These are phyloP conservation scores for Nephrotoma guestfalica DNA, from an alignment of 2,888 invertebrate species.

Conservation along the genomic window DNA sequence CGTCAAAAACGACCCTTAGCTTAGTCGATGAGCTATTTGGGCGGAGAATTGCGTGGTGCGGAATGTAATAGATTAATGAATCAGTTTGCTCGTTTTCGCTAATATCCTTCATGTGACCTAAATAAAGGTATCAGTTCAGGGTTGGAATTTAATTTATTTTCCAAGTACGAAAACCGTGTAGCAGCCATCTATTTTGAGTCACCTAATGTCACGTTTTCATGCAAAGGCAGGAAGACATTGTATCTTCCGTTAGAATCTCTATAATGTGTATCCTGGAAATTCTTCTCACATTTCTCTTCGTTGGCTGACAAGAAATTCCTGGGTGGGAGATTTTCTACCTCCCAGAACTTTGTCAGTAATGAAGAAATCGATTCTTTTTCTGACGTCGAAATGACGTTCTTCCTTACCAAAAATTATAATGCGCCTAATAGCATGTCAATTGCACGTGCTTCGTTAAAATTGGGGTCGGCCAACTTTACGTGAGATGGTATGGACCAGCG, in stretches of 20 bases:
- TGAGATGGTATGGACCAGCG: too few species aligned
- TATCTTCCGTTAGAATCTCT: slow-evolving; percentile 11
- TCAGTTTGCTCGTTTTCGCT: background rate
- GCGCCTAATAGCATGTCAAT: background rate
- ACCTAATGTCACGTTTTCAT: slow-evolving; percentile 5
- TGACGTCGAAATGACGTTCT: background rate
- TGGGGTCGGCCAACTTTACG: too few species aligned
- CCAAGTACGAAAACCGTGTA: slow-evolving; percentile 12
- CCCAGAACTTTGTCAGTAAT: slow-evolving; percentile 11
- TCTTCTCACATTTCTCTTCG: slow-evolving; percentile 13
- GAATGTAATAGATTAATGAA: slow-evolving; percentile 9
- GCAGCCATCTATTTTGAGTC: slow-evolving; percentile 6
- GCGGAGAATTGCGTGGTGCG: slow-evolving; percentile 13
- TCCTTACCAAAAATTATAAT: background rate
- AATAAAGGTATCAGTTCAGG: slow-evolving; percentile 10
- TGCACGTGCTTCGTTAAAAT: background rate
- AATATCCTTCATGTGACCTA: slow-evolving; percentile 15
- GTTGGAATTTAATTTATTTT: slow-evolving; percentile 11
- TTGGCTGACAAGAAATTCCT: slow-evolving; percentile 4
- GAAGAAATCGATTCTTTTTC: background rate
- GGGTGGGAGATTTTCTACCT: slow-evolving; percentile 11
- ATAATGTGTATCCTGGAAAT: slow-evolving; percentile 11
- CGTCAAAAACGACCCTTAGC: slow-evolving; percentile 7
- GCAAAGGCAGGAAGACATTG: slow-evolving; percentile 13
- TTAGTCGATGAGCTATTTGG: slow-evolving; percentile 5